phyloP scores from a whole-genome alignment of 1,140 invertebrate genomes.

The Prorops nasuta region DNA sequence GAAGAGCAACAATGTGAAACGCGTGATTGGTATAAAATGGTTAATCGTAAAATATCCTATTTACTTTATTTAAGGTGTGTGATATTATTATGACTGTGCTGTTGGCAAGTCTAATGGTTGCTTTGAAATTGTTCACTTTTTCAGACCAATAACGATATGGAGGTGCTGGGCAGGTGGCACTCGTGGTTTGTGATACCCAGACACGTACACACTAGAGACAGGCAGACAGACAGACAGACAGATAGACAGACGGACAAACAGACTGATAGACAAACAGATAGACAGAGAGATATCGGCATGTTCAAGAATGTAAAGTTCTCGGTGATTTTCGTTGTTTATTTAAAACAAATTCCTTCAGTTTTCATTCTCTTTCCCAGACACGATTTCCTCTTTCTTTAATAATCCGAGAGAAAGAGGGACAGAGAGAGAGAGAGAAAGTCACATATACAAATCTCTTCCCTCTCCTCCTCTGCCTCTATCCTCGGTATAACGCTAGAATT shows the following conservation, averaged over 20 bases:
- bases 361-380: not conserved
- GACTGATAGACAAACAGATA: constrained; percentile 32
- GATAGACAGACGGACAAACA: constrained; percentile 22
- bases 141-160: no score
- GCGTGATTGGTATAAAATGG: no score
- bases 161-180: constrained; percentile 31
- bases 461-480: no score
- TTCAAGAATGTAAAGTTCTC: constrained; percentile 33
- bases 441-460: no score
- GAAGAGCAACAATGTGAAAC: no score
- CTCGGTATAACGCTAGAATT: no score
- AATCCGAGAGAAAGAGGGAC: not conserved
- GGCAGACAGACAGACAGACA: constrained; percentile 24
- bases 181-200: constrained; percentile 25
- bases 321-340: constrained; percentile 53
- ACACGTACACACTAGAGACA: constrained; percentile 18
- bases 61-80: no score
- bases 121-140: no score
- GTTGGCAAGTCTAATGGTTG: no score
- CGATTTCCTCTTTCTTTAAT: not conserved
- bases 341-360: constrained; percentile 37
- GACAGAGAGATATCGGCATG: constrained; percentile 32
- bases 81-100: no score
- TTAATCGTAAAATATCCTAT: no score
- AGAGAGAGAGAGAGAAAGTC: no score